Evolutionary conservation across 2,797 vertebrate species (phyloP).

Genomic region (Epinephelus malabaricus): DNA sequence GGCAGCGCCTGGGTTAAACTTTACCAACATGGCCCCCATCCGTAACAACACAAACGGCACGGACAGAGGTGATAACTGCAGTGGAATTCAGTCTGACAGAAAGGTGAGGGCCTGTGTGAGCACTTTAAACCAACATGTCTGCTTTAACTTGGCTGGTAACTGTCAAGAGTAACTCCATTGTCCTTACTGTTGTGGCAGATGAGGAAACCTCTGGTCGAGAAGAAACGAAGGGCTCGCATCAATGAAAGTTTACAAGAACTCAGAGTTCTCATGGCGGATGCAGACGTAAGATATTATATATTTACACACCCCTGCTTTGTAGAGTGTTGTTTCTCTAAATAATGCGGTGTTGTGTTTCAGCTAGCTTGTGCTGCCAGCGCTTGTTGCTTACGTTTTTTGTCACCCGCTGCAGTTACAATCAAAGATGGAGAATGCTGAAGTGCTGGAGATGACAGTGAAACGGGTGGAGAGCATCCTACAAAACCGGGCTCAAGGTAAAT

Average conservation of each 20-base stretch:
- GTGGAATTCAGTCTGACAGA: conserved; percentile 82
- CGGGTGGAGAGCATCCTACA: conserved; percentile 90
- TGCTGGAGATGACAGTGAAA: conserved; percentile 94
- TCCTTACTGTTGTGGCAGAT: conserved; percentile 78
- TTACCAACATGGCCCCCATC: conserved; percentile 87
- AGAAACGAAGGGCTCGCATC: conserved; percentile 93
- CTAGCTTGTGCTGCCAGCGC: background rate
- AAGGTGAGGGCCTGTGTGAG: conserved; percentile 80
- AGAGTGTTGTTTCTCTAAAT: background rate
- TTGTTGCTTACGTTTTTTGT: conserved; percentile 24
- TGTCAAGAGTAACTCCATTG: background rate
- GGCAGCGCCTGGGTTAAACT: conserved; percentile 62
- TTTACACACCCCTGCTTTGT: background rate
- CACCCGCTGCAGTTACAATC: conserved; percentile 80
- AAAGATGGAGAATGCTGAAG: conserved; percentile 97
- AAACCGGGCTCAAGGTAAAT: conserved; percentile 87
- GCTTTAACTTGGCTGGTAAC: background rate
- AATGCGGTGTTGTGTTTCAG: background rate
- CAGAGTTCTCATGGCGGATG: conserved; percentile 87
- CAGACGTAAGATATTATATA: conserved; percentile 84
- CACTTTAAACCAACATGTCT: background rate
- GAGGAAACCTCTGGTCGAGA: conserved; percentile 95
- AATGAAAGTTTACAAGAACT: conserved; percentile 96
- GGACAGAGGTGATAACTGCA: conserved; percentile 73
- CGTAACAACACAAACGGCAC: conserved; percentile 71